Base-by-base conservation (phyloP, 2,797 vertebrate species). In the Odontamblyopus lacepedii region DNA sequence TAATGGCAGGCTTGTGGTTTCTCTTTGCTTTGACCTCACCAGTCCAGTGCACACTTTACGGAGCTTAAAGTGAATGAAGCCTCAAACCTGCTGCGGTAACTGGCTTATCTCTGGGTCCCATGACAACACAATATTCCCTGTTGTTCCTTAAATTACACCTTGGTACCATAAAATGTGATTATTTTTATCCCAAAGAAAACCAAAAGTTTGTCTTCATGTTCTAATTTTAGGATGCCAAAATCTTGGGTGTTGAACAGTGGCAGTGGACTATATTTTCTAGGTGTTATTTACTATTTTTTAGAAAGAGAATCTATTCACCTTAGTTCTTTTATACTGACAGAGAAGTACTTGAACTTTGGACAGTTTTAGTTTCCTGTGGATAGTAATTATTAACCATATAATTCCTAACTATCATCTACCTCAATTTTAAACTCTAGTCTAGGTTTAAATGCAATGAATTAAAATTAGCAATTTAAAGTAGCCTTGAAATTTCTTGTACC, bases 1-100 rank as follows among this genome's bases (percentile, higher is more conserved):
- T 92, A 92, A 91, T 92, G 82, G 89, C 72, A 86, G 85, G 73
- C 83, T 82, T 75, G 80, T 85, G 84, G 78, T 92, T 91, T 91
- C 83, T 71, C 82, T 83, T 82, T 80, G 79, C 71, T 90, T 87
- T 80, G 69, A 84, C 87, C 83, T 86, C 82, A 82, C 87, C 85
- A 85, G 88, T 77, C 79, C 69, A 78, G 78, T 78, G 88, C 73
- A 76, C 87, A 81, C 73, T 89, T 90, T 83, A 85, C 85, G 79
- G 77, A 77, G 81, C 81, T 85, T 84, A 85, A 91, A 91, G 90
- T 84, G 82, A 92, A 91, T 80, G 79, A 87, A 77, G 72, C 79
- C 60, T 67, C 79, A 76, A 29, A 81, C 76, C 63, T 9, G 65
- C 78, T 75, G 80, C 79, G 78, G 75, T 70, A 83, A 82, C 76